These are phyloP conservation scores for Mastomys natalensis DNA, from an alignment of 2,113 vertebrate genomes.

Conservation along the genomic window DNA sequence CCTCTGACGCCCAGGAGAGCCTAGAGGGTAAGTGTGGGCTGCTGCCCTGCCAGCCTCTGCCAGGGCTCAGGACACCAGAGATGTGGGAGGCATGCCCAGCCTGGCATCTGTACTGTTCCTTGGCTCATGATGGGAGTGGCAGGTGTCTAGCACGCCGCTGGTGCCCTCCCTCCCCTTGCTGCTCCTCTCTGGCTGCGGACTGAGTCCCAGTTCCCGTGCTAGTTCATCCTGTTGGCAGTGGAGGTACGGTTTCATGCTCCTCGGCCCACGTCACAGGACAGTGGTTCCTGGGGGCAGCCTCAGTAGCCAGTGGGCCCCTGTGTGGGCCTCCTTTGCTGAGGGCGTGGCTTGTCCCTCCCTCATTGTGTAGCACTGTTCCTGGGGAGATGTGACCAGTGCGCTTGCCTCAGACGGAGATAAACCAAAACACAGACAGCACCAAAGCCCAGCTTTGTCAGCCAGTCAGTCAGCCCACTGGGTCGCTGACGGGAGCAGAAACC, in stretches of 20 bases:
- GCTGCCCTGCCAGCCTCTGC: neutral
- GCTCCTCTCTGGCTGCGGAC: neutral
- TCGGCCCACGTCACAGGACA: neutral
- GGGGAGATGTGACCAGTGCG: neutral
- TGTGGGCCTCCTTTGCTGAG: neutral
- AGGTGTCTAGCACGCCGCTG: neutral
- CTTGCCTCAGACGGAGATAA: no score
- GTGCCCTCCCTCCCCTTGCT: neutral
- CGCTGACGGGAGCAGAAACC: neutral
- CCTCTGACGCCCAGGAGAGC: slow-evolving; percentile 95
- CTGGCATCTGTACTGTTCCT: neutral
- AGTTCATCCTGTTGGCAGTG: neutral
- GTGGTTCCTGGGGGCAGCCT: neutral
- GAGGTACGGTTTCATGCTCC: fast-evolving
- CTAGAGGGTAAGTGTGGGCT: slow-evolving; percentile 91
- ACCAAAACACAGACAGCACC: neutral
- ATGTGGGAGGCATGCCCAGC: neutral
- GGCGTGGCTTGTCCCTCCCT: neutral
- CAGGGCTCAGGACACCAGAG: neutral
- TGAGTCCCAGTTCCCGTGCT: no score
- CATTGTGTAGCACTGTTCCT: neutral
- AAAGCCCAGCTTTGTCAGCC: neutral
- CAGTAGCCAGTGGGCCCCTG: neutral
- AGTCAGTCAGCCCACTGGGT: neutral
- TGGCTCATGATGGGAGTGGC: no score